A percentile compares a stretch with the other conserved stretches of the same genome.
Evolutionary conservation across 2,113 vertebrate genomes (phyloP).

Genomic region (Scophthalmus maximus): DNA sequence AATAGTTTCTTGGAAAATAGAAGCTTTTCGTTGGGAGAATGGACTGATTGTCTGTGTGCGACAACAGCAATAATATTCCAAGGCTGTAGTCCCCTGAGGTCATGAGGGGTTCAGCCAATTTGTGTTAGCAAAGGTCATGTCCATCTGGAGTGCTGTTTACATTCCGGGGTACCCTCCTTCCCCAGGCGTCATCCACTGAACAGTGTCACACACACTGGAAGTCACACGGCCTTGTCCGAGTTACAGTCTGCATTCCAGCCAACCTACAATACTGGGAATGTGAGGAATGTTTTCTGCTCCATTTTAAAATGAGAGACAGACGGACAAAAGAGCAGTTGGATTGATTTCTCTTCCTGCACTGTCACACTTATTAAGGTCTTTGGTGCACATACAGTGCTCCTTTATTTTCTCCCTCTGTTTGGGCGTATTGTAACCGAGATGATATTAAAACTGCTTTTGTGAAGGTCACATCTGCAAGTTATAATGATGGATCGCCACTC

Average conservation of each 20-base stretch:
- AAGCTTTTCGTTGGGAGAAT: conserved; percentile 41
- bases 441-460: conserved; percentile 40
- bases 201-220: conserved; percentile 60
- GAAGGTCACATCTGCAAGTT: conserved; percentile 60
- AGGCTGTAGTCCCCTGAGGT: conserved; percentile 65
- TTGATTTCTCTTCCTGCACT: conserved; percentile 50
- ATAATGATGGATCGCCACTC: conserved; percentile 6
- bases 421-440: conserved; percentile 47
- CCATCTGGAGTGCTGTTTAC: conserved; percentile 76
- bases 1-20: conserved; percentile 35
- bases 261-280: conserved; percentile 66
- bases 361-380: conserved; percentile 62
- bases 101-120: conserved; percentile 65
- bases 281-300: conserved; percentile 67
- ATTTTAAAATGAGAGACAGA: conserved; percentile 46
- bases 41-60: conserved; percentile 57
- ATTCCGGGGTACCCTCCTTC: conserved; percentile 62
- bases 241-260: conserved; percentile 72
- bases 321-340: conserved; percentile 66
- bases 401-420: conserved; percentile 54
- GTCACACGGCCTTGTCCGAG: conserved; percentile 56
- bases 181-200: conserved; percentile 47
- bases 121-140: conserved; percentile 72
- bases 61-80: conserved; percentile 68
- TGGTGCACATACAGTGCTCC: conserved; percentile 47